Evolutionary conservation across 2,113 vertebrate genomes (phyloP), one percentile per base, ranked within the genome.

Genomic region (Anarrhichthys ocellatus): DNA sequence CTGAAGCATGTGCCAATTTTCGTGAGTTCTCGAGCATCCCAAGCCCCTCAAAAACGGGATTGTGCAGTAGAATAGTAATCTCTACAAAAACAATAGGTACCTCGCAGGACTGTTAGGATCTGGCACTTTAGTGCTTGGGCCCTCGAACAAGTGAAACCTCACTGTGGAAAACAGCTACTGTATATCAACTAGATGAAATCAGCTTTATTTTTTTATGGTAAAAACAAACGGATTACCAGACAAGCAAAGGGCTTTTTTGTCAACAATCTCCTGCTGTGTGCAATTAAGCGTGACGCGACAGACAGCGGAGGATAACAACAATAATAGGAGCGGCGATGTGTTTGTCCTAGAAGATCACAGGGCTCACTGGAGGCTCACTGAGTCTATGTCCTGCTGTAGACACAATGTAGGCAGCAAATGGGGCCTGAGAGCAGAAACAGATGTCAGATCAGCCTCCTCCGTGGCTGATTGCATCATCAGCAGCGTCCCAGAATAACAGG

Each of bases 391-490:
- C 50, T 5, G 65, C 9, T 82, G 67, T 29, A 54, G 75, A 75
- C 42, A 34, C 79, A 66, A 9, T 66, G 62, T 38, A 29, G 24
- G 66, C 76, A 68, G 52, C 82, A 72, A 78, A 81, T 42, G 73
- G 80, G 73, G 80, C 3, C 84, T 88, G 90, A 86, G 92, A 81
- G 82, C 81, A 84, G 86, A 84, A 87, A 77, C 92, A 92, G 90
- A 92, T 87, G 90, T 91, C 34, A 29, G 56, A n/a, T 61, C 80
- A 42, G 66, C 27, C 86, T 87, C 77, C 32, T 72, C 83, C 54
- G 71, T 27, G 87, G 66, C 65, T 63, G 70, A 78, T 78, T 88
- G 85, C 88, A 81, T 91, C 88, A 91, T 66, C 76, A 40, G 4
- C 76, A 69, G 24, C 34, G 56, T 34, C 65, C 65, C 71, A 42